Percentiles rank a stretch among this genome's conserved stretches.
Evolutionary conservation across 2,113 vertebrate species (phyloP).

Genomic region (Neofelis nebulosa): DNA sequence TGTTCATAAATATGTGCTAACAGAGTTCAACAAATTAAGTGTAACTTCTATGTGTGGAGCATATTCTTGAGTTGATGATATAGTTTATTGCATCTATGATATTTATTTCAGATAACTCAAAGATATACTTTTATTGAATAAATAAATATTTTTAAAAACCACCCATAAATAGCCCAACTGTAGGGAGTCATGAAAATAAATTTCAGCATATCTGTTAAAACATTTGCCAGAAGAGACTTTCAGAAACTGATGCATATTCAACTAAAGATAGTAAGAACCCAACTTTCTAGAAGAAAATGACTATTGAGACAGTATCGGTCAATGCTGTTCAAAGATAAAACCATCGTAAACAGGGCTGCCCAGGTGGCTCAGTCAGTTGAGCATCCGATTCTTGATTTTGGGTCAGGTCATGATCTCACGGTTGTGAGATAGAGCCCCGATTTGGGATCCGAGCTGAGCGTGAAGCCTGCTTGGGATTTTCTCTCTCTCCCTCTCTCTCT

Average conservation of each 20-base stretch:
- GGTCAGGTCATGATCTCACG: no score
- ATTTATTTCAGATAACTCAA: not conserved
- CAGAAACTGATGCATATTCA: not conserved
- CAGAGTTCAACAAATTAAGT: not conserved
- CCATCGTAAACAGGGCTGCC: not conserved
- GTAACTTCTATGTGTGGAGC: not conserved
- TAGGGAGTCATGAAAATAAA: not conserved
- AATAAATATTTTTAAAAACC: not conserved
- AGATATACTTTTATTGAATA: not conserved
- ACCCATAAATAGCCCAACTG: fast-evolving
- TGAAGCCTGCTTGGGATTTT: no score
- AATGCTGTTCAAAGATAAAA: not conserved
- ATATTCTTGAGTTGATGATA: not conserved
- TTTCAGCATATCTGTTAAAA: not conserved
- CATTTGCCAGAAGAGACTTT: not conserved
- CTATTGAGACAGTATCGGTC: not conserved
- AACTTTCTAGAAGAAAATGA: not conserved
- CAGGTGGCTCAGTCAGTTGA: no score
- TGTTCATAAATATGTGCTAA: not conserved
- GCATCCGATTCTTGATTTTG: no score
- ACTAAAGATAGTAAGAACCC: not conserved
- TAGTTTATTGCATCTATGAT: not conserved
- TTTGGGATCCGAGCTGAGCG: no score
- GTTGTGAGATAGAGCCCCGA: no score
- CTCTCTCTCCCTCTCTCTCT: no score